A percentile compares a stretch with the other conserved stretches of the same genome.
Evolutionary conservation across 2,888 invertebrate species (phyloP).

Genomic region (Biston betularia): DNA sequence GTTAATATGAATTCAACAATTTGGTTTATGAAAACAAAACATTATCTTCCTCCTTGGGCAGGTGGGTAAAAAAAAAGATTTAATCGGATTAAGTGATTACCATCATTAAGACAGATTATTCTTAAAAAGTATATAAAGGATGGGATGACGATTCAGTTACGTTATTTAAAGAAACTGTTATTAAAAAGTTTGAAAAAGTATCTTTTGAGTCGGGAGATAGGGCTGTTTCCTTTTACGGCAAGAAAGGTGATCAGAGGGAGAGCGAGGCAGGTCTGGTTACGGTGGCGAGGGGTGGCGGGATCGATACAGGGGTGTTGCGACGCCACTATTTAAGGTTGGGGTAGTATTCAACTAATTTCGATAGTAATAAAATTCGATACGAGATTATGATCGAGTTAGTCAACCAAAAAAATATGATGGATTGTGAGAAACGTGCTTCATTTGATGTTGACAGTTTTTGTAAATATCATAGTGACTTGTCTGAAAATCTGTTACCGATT

Average conservation of each 20-base stretch:
- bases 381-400: background rate
- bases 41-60: too few species aligned
- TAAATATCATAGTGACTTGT: too few species aligned
- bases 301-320: constrained; percentile 36
- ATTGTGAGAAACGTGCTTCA: too few species aligned
- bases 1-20: too few species aligned
- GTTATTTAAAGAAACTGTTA: constrained; percentile 18
- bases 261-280: constrained; percentile 31
- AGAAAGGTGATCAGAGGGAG: constrained; percentile 26
- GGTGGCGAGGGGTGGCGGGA: constrained; percentile 31
- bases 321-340: constrained; percentile 27
- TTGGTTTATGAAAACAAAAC: too few species aligned
- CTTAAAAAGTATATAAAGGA: constrained; percentile 17
- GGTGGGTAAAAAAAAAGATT: background rate
- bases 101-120: constrained; percentile 16
- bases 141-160: constrained; percentile 21
- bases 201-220: constrained; percentile 15
- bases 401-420: background rate
- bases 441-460: background rate
- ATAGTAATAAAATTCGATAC: background rate
- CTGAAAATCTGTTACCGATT: too few species aligned
- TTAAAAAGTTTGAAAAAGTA: constrained; percentile 20
- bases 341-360: background rate
- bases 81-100: constrained; percentile 18
- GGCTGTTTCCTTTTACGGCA: constrained; percentile 17